These are phyloP conservation scores for Oscheius sp. DNA, from an alignment of 2,888 invertebrate species.

Conservation along the genomic window DNA sequence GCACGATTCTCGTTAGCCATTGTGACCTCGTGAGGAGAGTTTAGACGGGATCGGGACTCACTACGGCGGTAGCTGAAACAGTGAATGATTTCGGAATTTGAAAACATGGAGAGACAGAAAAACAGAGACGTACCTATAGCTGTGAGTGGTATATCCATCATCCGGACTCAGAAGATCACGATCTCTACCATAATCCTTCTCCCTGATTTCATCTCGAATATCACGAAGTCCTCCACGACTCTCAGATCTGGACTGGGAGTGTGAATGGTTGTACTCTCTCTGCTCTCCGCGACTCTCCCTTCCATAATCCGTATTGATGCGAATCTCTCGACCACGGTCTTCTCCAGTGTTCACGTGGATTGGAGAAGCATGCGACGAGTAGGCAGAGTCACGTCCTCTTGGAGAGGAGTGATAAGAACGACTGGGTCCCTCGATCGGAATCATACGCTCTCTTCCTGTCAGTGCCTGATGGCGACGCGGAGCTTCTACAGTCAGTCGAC, in stretches of 20 bases:
- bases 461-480: conserved; percentile 62
- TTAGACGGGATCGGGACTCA: conserved; percentile 54
- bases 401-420: conserved; percentile 37
- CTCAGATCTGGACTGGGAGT: not conserved
- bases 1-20: conserved; percentile 50
- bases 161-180: conserved; percentile 43
- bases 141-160: conserved; percentile 54
- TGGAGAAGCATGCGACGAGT: conserved; percentile 52
- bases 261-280: not conserved
- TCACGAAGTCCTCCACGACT: conserved; percentile 24
- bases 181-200: conserved; percentile 20
- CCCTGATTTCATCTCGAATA: conserved; percentile 9
- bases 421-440: conserved; percentile 69
- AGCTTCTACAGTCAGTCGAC: conserved; percentile 70
- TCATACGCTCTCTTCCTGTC: conserved; percentile 64
- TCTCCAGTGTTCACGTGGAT: conserved; percentile 59
- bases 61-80: conserved; percentile 55
- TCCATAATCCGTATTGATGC: conserved; percentile 36
- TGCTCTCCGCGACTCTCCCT: conserved; percentile 6
- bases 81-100: not conserved
- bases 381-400: conserved; percentile 41
- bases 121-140: conserved; percentile 44
- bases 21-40: conserved; percentile 54
- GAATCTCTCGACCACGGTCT: conserved; percentile 45
- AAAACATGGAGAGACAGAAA: not conserved